Evolutionary conservation across 2,888 invertebrate species (phyloP), one percentile per base, ranked within the genome.

Genomic region (Leptinotarsa tumamoca): DNA sequence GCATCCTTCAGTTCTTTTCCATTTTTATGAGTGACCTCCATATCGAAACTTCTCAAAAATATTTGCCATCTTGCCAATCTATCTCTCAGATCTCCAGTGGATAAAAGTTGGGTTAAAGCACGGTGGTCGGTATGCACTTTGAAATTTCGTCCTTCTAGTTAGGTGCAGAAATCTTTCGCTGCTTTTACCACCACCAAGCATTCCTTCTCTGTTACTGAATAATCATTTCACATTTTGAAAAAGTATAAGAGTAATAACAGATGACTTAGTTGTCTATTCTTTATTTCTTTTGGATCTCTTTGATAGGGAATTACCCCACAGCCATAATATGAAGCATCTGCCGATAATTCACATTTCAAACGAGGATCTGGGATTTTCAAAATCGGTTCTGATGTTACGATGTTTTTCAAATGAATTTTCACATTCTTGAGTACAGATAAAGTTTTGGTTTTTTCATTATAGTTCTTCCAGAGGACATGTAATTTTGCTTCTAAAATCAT

Each of bases 171-270:
- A 61, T 61, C 21, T n/a, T 14, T 61, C 13, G 13, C 61, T 61
- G 61, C 61, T 61, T 61, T 61, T 13, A 61, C 10, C 3, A 61
- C 61, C n/a, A 4, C 23, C 23, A 23, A 23, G 23, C 17, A 61
- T 23, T 10, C 23, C 4, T 61, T 18, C n/a, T 61, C 61, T 15
- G 51, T 51, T 51, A 51, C 51, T 3, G 51, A 51, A 15, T 51
- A 51, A 23, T 51, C 7, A 51, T 51, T 51, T 51, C 15, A 61
- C 61, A 17, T 61, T 61, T 61, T n/a, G 61, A 61, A 61, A 21
- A 61, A 14, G 18, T 18, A 4, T 61, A 61, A 23, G 21, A 61
- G n/a, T 61, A 61, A 23, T 61, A 61, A 10, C n/a, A 3, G 14
- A 61, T 61, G 18, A 61, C 61, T 61, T 15, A 23, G 63, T 17